phyloP scores from a whole-genome alignment of 2,113 vertebrate species.

The Himantopus leucocephalus region DNA sequence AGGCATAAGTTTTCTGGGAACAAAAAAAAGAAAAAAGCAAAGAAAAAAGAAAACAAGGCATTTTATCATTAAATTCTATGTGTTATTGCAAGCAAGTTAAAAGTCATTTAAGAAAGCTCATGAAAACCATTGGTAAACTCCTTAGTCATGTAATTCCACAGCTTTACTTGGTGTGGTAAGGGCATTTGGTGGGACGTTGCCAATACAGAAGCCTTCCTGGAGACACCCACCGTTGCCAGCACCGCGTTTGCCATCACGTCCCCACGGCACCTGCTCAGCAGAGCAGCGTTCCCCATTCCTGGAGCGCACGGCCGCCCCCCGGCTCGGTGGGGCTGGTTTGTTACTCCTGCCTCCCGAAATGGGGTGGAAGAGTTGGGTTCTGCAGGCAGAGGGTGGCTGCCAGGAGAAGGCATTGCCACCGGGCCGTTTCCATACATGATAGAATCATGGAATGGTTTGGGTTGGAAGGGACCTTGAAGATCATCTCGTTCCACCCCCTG shows the following conservation, averaged over 20 bases:
- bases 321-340: no score
- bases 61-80: background rate
- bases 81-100: background rate
- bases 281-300: no score
- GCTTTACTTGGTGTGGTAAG: rapidly evolving
- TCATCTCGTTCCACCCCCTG: no score
- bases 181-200: background rate
- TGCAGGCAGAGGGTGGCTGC: background rate
- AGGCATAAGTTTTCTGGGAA: background rate
- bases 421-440: rapidly evolving
- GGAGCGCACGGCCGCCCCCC: rapidly evolving
- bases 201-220: no score
- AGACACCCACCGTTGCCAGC: rapidly evolving
- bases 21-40: no score
- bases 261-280: rapidly evolving
- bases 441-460: no score
- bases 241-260: rapidly evolving
- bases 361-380: background rate
- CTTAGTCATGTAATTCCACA: background rate
- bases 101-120: background rate
- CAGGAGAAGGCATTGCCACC: rapidly evolving
- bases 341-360: rapidly evolving
- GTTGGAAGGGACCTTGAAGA: no score
- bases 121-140: background rate
- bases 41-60: no score